Evolutionary conservation across 2,797 vertebrate genomes (phyloP), one percentile per base, ranked within the genome.

Genomic region (Falco cherrug): DNA sequence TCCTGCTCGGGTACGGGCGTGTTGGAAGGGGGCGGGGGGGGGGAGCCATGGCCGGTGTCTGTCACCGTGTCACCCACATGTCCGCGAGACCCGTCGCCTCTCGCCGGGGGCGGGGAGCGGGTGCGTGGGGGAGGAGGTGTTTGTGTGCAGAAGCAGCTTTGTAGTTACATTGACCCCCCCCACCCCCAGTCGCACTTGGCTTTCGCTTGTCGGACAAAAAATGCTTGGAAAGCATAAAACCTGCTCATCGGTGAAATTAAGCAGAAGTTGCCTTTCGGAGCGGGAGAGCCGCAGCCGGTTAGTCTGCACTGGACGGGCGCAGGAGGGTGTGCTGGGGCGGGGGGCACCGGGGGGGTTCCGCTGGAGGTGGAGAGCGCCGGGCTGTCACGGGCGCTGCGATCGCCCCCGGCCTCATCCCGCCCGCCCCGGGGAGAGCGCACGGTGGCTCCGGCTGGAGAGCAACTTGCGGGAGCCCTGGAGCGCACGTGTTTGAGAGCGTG

Each of bases 61-160:
- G 95, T 96, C 96, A 95, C 93, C 91, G 91, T 95, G 96, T 90
- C 97, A 96, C 96, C 93, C 94, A 95, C 95, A 94, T 92, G 96
- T 88, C 90, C 97, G 43, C 85, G 87, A 91, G 91, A 95, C 41
- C 92, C 95, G 29, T 79, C 95, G 93, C 84, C 76, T 94, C 88
- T 82, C 90, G 89, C 90, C 95, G 93, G 86, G 95, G 97, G 91
- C 90, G 94, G 88, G 41, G 76, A 69, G 78, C 78, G 25, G 28
- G 67, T 51, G 73, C 59, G 45, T 50, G 90, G 82, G 91, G 91
- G 84, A 41, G 56, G 74, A 45, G 60, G 39, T 24, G 87, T 47
- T 51, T 13, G 29, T 28, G 57, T 73, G 76, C 25, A 48, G 35
- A 25, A 68, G 56, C 67, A 73, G 84, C 87, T 95, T 87, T 90